Base-by-base conservation (phyloP, 1,140 invertebrate species). In the Drosophila pallidifrons region DNA sequence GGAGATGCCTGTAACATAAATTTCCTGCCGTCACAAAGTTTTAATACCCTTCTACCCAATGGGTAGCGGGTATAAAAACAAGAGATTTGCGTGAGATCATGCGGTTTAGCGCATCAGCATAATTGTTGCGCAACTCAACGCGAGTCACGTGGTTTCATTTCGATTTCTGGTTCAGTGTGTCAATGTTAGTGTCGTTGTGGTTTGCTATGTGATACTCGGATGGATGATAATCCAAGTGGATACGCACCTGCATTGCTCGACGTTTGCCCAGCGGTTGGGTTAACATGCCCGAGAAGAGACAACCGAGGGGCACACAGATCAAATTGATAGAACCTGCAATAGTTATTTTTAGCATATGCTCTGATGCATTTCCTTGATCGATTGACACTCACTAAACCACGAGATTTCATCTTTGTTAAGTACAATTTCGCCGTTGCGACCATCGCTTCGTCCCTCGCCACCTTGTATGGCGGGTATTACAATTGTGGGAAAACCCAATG, bases 221-320 rank as follows among this genome's bases (percentile, higher is more conserved):
- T 38, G 35, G 43, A 13, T 32, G 4, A 38, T 16, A 3, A 32
- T 57, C 2, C n/a, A 28, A 25, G 20, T 60, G 10, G 20, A 47
- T 32, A 70, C 79, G 93, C 43, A 96, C 87, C 89, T 96, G 94
- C 96, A 97, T 97, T 1, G 96, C 94, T 55, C 93, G 93, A 67
- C 95, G 94, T 16, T 96, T 93, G 0, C 96, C 96, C 10, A 96
- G 81, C 0, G 94, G 94, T 55, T 96, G 94, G 0, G 96, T 96
- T 0, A 96, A 73, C 3, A 94, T 87, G 1, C 96, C 96, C 0
- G 96, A 97, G 7, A 95, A 91, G 5, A 96, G 92, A 75, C 96
- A 96, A 1, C 96, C 96, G 11, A 97, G 52, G 0, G 96, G 96
- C 43, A 97, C 96, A 54, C 95, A 94, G 65, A 96, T 96, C 55